Conservation (phyloP, 2,888 invertebrate species). For the Caenorhabditis sp. region DNA sequence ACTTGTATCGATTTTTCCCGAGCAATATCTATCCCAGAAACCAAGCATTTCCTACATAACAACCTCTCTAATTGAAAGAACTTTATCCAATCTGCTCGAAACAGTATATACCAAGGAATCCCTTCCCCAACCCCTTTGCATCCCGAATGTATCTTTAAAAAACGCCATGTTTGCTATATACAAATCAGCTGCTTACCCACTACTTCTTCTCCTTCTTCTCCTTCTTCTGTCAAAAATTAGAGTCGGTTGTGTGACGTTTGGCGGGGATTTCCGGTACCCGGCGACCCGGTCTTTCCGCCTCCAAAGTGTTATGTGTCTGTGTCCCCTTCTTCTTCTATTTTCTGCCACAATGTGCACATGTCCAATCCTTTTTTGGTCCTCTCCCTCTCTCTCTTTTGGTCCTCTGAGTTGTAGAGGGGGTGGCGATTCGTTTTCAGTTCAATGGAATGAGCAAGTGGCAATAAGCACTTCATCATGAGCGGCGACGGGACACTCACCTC, state of each 20-base stretch:
- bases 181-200: conserved; percentile 35
- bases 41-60: too few species aligned
- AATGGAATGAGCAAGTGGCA: conserved; percentile 54
- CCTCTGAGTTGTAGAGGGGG: too few species aligned
- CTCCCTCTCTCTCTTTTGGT: background rate
- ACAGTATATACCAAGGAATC: too few species aligned
- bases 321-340: conserved; percentile 7
- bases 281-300: conserved; percentile 10
- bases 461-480: conserved; percentile 55
- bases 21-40: too few species aligned
- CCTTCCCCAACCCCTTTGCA: background rate
- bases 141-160: conserved; percentile 15
- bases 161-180: background rate
- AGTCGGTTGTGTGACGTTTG: conserved; percentile 47
- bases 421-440: conserved; percentile 54
- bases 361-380: conserved; percentile 10
- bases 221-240: conserved; percentile 37
- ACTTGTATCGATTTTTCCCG: too few species aligned
- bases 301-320: conserved; percentile 25
- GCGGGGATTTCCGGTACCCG: conserved; percentile 58
- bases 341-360: background rate
- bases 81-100: too few species aligned
- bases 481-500: background rate
- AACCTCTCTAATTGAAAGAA: too few species aligned
- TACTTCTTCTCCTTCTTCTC: conserved; percentile 8